These are phyloP conservation scores for Zosterops pallidus DNA, from an alignment of 2,113 vertebrate species.

Conservation along the genomic window DNA sequence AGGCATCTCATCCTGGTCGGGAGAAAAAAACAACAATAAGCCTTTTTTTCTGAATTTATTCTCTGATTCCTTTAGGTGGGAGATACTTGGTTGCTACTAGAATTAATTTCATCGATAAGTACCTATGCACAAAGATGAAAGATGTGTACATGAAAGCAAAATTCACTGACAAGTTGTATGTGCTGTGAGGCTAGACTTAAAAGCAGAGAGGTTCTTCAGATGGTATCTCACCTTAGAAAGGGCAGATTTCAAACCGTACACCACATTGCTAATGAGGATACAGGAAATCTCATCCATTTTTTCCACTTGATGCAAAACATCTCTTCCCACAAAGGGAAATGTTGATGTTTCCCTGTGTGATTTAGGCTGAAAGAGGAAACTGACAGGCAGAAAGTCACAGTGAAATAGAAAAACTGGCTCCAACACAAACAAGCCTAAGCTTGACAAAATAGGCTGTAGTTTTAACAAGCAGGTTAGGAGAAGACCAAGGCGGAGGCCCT, in stretches of 20 bases:
- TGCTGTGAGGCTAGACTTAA: constrained; percentile 14
- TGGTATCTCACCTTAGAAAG: constrained; percentile 23
- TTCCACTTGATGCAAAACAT: constrained; percentile 47
- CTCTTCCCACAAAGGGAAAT: constrained; percentile 35
- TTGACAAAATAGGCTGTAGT: constrained; percentile 40
- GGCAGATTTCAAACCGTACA: neutral
- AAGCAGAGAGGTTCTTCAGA: constrained; percentile 10
- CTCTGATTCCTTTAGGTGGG: neutral
- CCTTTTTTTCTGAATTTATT: neutral
- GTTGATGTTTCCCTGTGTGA: constrained; percentile 14
- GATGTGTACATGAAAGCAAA: neutral
- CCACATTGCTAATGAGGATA: constrained; percentile 25
- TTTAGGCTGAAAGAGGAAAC: constrained; percentile 33
- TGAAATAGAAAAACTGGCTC: constrained; percentile 35
- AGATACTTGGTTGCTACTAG: neutral
- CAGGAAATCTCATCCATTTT: constrained; percentile 54
- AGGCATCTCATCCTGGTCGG: neutral
- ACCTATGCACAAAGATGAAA: constrained; percentile 19
- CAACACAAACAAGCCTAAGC: constrained; percentile 59
- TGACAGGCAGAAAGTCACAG: constrained; percentile 1
- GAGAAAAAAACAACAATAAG: neutral
- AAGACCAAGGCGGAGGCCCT: neutral
- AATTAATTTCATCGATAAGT: constrained; percentile 16
- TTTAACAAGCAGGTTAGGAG: constrained; percentile 33
- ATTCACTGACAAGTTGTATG: neutral